These are phyloP conservation scores for Eledone cirrhosa DNA, from an alignment of 2,888 invertebrate genomes.

Conservation along the genomic window DNA sequence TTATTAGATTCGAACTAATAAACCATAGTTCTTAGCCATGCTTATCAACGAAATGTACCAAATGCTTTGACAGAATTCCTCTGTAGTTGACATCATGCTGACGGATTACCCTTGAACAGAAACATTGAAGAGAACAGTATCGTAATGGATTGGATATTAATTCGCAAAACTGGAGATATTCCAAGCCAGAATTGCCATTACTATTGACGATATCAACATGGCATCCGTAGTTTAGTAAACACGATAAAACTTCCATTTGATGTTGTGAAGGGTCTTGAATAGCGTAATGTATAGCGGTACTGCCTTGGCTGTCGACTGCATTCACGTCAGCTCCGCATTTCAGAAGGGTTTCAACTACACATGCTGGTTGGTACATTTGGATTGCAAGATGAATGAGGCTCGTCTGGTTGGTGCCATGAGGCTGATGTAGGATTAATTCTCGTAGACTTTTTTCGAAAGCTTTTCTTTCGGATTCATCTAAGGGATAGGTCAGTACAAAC, in stretches of 20 bases:
- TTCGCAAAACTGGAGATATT: not conserved
- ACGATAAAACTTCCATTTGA: not conserved
- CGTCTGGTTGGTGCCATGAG: not conserved
- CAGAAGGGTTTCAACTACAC: not conserved
- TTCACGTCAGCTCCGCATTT: not conserved
- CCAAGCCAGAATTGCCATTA: not conserved
- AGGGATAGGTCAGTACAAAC: not conserved
- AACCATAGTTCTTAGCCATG: not conserved
- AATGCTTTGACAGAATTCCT: not conserved
- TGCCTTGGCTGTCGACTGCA: not conserved
- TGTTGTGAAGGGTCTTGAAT: not conserved
- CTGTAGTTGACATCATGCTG: not conserved
- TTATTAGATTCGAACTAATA: no score
- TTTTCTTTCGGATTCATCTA: not conserved
- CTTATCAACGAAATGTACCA: constrained; percentile 5
- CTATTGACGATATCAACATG: constrained; percentile 3
- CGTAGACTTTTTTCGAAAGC: not conserved
- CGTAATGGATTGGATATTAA: not conserved
- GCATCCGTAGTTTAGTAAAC: not conserved
- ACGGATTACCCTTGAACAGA: not conserved
- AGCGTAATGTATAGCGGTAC: not conserved
- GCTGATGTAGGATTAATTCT: not conserved
- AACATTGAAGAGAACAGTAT: not conserved
- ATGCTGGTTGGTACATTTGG: not conserved
- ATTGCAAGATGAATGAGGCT: not conserved